Base-by-base conservation (phyloP, 2,113 vertebrate species). In the Rhipidura dahli region DNA sequence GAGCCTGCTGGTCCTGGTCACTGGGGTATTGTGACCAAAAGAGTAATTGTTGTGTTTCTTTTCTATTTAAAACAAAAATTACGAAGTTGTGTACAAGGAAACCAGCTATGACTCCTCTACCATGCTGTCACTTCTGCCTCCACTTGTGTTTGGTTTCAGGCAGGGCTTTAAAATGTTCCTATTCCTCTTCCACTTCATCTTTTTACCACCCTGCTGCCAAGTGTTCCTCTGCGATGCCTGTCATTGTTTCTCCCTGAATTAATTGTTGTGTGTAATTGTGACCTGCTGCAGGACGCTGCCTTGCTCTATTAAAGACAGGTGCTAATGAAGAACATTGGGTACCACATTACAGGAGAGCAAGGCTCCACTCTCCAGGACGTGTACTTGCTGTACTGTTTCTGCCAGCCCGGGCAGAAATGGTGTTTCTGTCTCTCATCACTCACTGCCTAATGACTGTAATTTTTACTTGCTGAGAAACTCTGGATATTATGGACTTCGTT, bases 261-360 rank as follows among this genome's bases (percentile, higher is more conserved):
- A 92, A 95, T 94, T 96, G 82, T 39, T 22, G 40, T n/a, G 69
- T 82, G 87, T 96, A 81, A 80, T 94, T 95, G 63, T 71, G 30
- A 86, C 78, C 82, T 83, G 85, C 96, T 0, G 10, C 90, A 65
- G 96, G 95, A 93, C 31, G 2, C 76, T 90, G 71, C 28, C 85
- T 94, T 79, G 75, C 90, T 83, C 59, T 59, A 8, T 83, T 90
- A 82, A 61, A 73, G 26, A 12, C 53, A 44, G 70, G 86, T 95
- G 91, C 94, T 97, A 93, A 96, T 97, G 91, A 93, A 91, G 97
- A 97, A 96, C 96, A 96, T 92, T 96, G 85, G 94, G 96, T 97
- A 60, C 95, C 79, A 13, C 7, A 18, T 50, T 30, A 87, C 6
- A 5, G 82, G 70, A 72, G 89, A 89, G 88, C 65, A 11, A 16